phyloP scores from a whole-genome alignment of 1,140 invertebrate genomes.

The Drosophila melanica region DNA sequence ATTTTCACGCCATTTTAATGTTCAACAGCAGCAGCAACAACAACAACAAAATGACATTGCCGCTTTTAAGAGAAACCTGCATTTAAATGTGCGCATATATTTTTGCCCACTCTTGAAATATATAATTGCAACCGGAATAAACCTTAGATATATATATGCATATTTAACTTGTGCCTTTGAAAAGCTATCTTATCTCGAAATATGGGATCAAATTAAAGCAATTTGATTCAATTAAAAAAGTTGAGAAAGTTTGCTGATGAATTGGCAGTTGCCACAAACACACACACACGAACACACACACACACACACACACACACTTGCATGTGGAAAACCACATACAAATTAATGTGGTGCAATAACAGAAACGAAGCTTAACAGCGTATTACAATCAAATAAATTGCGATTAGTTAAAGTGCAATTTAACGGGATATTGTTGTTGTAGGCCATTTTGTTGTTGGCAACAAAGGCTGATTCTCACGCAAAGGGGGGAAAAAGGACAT shows the following conservation, averaged over 20 bases:
- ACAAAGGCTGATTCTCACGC: constrained; percentile 35
- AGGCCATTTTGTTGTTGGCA: neutral
- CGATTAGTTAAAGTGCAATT: constrained; percentile 47
- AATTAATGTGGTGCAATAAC: constrained; percentile 25
- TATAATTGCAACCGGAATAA: neutral
- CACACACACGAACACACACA: too few species aligned
- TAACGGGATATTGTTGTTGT: constrained; percentile 14
- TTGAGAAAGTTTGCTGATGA: too few species aligned
- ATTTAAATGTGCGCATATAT: too few species aligned
- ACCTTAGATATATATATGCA: neutral
- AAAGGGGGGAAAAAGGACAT: neutral
- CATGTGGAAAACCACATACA: neutral
- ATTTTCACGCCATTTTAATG: constrained; percentile 71
- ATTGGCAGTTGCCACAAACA: too few species aligned
- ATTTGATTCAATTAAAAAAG: too few species aligned
- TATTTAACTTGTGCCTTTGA: neutral
- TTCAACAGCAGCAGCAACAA: constrained; percentile 17
- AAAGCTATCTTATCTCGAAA: neutral
- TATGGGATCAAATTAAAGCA: too few species aligned
- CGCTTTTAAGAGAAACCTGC: neutral
- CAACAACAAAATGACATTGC: neutral
- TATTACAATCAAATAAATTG: constrained; percentile 59
- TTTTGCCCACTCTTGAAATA: neutral
- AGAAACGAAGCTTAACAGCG: constrained; percentile 43
- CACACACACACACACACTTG: too few species aligned